Evolutionary conservation across 2,113 vertebrate genomes (phyloP).

Genomic region (Nesogale talazaci): DNA sequence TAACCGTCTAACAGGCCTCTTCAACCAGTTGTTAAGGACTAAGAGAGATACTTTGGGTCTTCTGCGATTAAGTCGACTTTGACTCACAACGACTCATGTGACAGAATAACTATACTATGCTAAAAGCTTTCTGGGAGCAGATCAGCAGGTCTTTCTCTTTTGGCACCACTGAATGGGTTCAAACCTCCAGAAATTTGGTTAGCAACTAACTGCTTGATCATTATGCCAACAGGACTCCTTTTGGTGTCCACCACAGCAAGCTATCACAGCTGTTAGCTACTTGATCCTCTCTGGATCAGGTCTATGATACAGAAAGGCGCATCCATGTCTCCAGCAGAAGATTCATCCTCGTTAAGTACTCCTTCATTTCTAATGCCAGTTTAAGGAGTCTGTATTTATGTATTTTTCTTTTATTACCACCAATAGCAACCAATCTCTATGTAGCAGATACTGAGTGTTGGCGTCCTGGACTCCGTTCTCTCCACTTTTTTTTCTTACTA

Average conservation of each 20-base stretch:
- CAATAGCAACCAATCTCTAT: not conserved
- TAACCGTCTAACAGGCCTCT: too few relatives aligned
- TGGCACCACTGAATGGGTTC: not conserved
- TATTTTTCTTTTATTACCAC: not conserved
- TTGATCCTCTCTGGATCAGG: not conserved
- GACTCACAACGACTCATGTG: not conserved
- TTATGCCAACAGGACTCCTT: not conserved
- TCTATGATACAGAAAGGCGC: not conserved
- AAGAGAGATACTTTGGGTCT: not conserved
- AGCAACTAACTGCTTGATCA: not conserved
- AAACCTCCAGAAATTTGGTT: not conserved
- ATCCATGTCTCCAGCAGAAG: not conserved
- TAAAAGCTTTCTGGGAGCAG: not conserved
- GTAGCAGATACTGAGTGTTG: not conserved
- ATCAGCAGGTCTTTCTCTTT: not conserved
- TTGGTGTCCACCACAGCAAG: not conserved
- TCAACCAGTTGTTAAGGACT: not conserved
- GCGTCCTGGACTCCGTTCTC: not conserved
- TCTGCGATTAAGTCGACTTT: not conserved
- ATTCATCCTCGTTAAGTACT: not conserved
- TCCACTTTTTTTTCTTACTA: conserved; percentile 7
- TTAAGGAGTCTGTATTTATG: not conserved
- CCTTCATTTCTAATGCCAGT: not conserved
- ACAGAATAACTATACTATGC: not conserved
- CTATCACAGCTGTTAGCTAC: not conserved